phyloP scores from a whole-genome alignment of 2,888 invertebrate genomes.

The Serripes groenlandicus region DNA sequence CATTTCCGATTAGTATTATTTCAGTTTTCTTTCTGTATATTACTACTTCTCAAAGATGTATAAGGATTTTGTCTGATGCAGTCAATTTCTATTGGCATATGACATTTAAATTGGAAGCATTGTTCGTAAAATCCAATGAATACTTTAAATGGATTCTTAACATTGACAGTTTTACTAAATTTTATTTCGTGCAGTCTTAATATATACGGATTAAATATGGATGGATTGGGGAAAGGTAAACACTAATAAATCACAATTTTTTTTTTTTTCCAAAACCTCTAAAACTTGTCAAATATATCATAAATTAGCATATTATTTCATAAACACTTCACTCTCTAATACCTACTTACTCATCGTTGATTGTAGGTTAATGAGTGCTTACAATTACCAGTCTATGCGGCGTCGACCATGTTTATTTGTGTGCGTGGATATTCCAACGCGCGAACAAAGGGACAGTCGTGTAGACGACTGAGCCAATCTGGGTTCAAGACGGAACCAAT shows the following conservation, averaged over 20 bases:
- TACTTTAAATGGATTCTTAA: no score
- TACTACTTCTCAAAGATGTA: no score
- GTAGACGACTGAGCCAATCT: neutral
- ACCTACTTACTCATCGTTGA: neutral
- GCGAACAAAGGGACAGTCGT: neutral
- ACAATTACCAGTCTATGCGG: neutral
- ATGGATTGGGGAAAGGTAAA: neutral
- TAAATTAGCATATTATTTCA: neutral
- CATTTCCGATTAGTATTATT: no score
- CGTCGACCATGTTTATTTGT: conserved; percentile 8
- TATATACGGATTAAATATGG: neutral
- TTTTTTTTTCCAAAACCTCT: neutral
- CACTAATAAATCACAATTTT: neutral
- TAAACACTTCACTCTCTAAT: neutral
- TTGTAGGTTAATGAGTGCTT: conserved; percentile 8
- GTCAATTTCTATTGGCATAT: no score
- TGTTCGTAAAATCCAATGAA: no score
- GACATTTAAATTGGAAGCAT: no score
- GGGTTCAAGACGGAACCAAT: neutral
- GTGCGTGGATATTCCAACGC: conserved; percentile 13
- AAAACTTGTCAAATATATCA: neutral
- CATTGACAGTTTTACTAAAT: no score
- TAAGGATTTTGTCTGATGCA: no score
- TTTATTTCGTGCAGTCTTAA: neutral
- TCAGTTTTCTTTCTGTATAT: no score